phyloP scores from a whole-genome alignment of 2,888 invertebrate genomes.

The Calliscelio sp. region DNA sequence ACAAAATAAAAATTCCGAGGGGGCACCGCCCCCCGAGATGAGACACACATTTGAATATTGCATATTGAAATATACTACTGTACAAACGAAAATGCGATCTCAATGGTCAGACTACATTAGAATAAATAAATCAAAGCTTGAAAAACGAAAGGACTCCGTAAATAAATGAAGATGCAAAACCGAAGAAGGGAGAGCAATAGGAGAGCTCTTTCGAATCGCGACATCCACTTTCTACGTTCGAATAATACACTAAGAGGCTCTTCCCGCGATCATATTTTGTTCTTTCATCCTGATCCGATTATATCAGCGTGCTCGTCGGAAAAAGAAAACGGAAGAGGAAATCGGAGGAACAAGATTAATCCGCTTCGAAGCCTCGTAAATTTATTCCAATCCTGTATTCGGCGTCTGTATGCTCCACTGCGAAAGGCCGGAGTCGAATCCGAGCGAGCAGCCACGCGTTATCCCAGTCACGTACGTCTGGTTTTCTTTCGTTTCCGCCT shows the following conservation, averaged over 20 bases:
- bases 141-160: no score
- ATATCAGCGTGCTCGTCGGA: slow-evolving; percentile 56
- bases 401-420: slow-evolving; percentile 76
- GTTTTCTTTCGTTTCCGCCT: slow-evolving; percentile 77
- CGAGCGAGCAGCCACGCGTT: slow-evolving; percentile 76
- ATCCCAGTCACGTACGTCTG: slow-evolving; percentile 82
- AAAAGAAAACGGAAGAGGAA: slow-evolving; percentile 70
- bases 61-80: no score
- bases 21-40: no score
- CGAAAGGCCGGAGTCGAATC: slow-evolving; percentile 76
- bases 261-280: slow-evolving; percentile 64
- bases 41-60: no score
- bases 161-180: background rate
- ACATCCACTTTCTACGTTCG: slow-evolving; percentile 29
- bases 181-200: background rate
- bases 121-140: no score
- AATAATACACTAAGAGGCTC: slow-evolving; percentile 55
- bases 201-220: background rate
- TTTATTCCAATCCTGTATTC: slow-evolving; percentile 81
- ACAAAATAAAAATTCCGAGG: no score
- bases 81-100: no score
- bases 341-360: slow-evolving; percentile 78
- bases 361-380: slow-evolving; percentile 78
- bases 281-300: slow-evolving; percentile 62
- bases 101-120: no score